phyloP scores from a whole-genome alignment of 2,797 vertebrate species.

The Cryptoblepharus egeriae region DNA sequence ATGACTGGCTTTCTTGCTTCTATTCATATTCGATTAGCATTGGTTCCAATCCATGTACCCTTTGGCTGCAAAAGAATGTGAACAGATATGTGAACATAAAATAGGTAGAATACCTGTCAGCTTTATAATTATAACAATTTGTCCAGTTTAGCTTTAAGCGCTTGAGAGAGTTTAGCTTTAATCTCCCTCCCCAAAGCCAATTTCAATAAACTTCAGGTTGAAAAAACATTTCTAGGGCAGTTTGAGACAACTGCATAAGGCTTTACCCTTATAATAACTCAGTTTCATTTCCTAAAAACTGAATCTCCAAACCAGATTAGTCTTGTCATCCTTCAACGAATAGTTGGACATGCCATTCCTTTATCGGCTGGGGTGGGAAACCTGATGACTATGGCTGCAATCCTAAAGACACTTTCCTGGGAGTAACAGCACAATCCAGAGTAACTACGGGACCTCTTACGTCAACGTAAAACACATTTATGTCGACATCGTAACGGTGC shows the following conservation, averaged over 20 bases:
- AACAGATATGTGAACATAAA: not conserved
- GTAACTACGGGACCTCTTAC: too few species aligned
- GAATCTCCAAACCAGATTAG: conserved; percentile 17
- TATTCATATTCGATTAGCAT: conserved; percentile 12
- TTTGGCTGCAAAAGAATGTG: not conserved
- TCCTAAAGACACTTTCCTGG: too few species aligned
- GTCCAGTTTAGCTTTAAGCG: not conserved
- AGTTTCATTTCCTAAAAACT: conserved; percentile 22
- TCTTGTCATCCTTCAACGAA: not conserved
- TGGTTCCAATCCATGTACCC: not conserved
- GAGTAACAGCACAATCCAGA: too few species aligned
- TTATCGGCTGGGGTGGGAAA: not conserved
- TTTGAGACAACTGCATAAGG: not conserved
- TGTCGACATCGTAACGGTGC: too few species aligned
- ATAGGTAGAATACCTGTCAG: not conserved
- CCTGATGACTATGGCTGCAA: too few species aligned
- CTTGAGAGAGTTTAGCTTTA: not conserved
- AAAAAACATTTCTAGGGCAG: not conserved
- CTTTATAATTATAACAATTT: not conserved
- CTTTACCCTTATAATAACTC: not conserved
- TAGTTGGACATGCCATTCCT: not conserved
- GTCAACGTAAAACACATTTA: too few species aligned
- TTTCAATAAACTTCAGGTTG: not conserved
- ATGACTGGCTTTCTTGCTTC: not conserved
- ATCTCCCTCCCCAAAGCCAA: not conserved